A percentile compares a stretch with the other conserved stretches of the same genome.
Evolutionary conservation across 2,113 vertebrate genomes (phyloP).

Genomic region (Anthoscopus minutus): DNA sequence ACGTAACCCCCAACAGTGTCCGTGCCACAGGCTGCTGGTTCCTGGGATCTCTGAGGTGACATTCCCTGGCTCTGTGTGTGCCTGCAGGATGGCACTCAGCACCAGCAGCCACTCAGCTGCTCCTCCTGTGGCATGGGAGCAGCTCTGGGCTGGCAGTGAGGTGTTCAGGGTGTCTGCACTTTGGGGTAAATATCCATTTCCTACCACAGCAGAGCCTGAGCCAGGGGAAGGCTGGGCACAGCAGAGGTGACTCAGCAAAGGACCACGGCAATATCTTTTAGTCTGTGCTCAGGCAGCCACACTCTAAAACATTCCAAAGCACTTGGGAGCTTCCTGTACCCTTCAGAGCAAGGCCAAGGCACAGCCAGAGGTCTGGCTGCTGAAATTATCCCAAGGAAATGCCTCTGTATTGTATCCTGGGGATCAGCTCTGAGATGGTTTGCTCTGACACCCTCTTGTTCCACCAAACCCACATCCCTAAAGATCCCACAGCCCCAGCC

Average conservation of each 20-base stretch:
- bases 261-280: fast-evolving
- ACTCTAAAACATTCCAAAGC: neutral
- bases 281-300: neutral
- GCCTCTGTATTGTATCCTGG: neutral
- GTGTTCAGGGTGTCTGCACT: fast-evolving
- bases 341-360: fast-evolving
- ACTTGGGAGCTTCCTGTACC: neutral
- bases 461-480: neutral
- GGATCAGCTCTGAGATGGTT: neutral
- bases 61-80: neutral
- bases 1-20: no score
- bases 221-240: neutral
- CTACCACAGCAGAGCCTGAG: neutral
- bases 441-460: neutral
- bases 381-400: neutral
- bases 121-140: neutral
- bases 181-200: fast-evolving
- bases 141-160: neutral
- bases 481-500: neutral
- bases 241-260: no score
- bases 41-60: neutral
- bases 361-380: neutral
- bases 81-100: neutral
- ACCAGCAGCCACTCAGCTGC: neutral
- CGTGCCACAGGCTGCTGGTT: neutral